Evolutionary conservation across 2,797 vertebrate species (phyloP).

Genomic region (Masticophis lateralis): DNA sequence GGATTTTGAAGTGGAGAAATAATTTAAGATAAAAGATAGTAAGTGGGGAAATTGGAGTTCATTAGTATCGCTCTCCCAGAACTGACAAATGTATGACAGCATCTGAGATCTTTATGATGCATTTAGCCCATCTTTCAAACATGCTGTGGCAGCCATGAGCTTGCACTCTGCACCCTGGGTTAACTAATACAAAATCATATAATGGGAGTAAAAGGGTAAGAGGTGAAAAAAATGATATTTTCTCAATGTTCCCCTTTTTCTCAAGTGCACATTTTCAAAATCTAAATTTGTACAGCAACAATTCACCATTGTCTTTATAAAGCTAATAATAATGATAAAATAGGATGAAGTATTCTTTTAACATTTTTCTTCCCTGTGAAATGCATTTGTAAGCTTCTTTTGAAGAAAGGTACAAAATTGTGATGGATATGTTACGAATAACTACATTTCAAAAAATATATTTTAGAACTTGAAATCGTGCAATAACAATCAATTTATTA

Average conservation of each 20-base stretch:
- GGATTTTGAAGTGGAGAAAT: slow-evolving; percentile 49
- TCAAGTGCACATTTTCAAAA: background rate
- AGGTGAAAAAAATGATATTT: background rate
- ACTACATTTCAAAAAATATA: background rate
- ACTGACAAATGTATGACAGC: slow-evolving; percentile 5
- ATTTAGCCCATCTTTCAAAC: rapidly evolving
- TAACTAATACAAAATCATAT: background rate
- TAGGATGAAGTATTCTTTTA: background rate
- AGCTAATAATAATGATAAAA: background rate
- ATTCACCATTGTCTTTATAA: background rate
- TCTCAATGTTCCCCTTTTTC: background rate
- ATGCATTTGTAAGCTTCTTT: background rate
- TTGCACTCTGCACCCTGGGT: rapidly evolving
- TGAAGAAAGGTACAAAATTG: background rate
- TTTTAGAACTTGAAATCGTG: background rate
- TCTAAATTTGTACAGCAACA: background rate
- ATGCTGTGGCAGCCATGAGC: slow-evolving; percentile 3
- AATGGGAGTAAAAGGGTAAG: background rate
- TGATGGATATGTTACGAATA: background rate
- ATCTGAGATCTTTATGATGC: slow-evolving; percentile 4
- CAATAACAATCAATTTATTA: background rate
- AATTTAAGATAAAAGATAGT: slow-evolving; percentile 40
- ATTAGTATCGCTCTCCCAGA: slow-evolving; percentile 5
- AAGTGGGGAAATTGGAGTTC: slow-evolving; percentile 44
- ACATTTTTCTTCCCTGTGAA: background rate